These are phyloP conservation scores for Lepus townsendii DNA, from an alignment of 2,797 vertebrate species.

Conservation along the genomic window DNA sequence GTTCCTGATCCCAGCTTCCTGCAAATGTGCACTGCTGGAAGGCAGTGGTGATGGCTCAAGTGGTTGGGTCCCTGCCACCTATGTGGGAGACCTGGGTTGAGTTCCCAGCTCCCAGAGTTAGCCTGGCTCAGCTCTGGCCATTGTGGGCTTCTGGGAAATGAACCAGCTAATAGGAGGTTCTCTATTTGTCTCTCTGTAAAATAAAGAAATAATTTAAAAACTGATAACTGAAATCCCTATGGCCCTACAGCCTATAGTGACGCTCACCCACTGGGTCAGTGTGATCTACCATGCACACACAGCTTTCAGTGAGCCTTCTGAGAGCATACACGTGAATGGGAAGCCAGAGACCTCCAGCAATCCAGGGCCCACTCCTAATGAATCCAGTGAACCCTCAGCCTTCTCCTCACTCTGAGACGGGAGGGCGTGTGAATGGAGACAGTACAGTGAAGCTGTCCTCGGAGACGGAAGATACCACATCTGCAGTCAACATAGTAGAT, in stretches of 20 bases:
- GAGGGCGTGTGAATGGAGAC: not conserved
- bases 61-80: too few species aligned
- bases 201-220: too few species aligned
- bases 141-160: too few species aligned
- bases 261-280: not conserved
- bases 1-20: too few species aligned
- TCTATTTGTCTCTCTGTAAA: too few species aligned
- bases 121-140: too few species aligned
- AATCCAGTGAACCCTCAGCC: not conserved
- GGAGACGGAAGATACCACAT: not conserved
- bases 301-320: not conserved
- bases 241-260: not conserved
- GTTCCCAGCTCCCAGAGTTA: too few species aligned
- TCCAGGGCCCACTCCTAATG: too few species aligned
- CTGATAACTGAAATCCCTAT: not conserved
- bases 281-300: not conserved
- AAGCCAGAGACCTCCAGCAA: not conserved
- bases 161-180: too few species aligned
- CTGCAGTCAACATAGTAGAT: not conserved
- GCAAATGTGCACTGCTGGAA: too few species aligned
- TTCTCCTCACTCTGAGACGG: not conserved
- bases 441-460: not conserved
- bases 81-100: too few species aligned
- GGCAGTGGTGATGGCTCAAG: too few species aligned
- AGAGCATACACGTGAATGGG: not conserved